A percentile compares a stretch with the other conserved stretches of the same genome.
Conservation (phyloP, 2,113 vertebrate species). For the Phainopepla nitens region DNA sequence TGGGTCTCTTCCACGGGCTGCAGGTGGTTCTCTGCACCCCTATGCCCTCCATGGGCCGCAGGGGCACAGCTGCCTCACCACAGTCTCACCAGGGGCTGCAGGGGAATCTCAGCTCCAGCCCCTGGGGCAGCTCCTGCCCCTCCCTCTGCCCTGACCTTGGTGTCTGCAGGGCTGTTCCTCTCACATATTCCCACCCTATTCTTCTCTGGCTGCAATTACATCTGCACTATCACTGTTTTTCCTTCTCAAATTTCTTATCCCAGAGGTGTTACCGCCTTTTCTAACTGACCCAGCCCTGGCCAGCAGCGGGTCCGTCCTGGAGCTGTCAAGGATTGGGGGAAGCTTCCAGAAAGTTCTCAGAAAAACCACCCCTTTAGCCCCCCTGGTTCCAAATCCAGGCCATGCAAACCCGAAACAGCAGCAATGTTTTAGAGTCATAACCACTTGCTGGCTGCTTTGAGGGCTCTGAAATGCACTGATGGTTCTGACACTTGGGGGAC, state of each 20-base stretch:
- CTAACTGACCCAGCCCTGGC: not conserved
- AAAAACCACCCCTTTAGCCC: not conserved
- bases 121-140: not conserved
- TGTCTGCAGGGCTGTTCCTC: not conserved
- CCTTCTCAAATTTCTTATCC: not conserved
- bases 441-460: not conserved
- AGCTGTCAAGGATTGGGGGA: not conserved
- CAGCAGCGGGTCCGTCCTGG: not conserved
- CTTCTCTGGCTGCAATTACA: not conserved
- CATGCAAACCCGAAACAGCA: not conserved
- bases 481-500: not conserved
- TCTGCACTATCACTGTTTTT: not conserved
- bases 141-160: not conserved
- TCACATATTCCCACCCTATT: not conserved
- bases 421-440: not conserved
- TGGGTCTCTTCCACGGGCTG: not conserved
- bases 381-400: not conserved
- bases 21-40: not conserved
- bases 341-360: not conserved
- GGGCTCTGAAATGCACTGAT: not conserved
- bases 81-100: not conserved
- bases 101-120: not conserved
- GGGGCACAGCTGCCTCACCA: not conserved
- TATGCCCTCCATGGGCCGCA: not conserved
- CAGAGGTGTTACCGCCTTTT: not conserved